Evolutionary conservation across 2,797 vertebrate genomes (phyloP).

Genomic region (Hippocampus kuda): DNA sequence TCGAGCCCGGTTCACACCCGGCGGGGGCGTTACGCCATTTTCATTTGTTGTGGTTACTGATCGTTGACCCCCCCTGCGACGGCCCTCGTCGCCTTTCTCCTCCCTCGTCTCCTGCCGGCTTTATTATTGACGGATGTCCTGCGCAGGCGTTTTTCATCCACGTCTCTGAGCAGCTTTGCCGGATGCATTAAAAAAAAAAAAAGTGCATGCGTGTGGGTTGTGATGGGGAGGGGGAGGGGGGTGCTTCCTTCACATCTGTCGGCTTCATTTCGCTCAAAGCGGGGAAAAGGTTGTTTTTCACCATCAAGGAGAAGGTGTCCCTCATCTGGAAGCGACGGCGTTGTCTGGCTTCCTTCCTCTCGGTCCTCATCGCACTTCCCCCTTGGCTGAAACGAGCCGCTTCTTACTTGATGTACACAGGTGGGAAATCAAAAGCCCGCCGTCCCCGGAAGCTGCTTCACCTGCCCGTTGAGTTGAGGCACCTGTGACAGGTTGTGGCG

Average conservation of each 20-base stretch:
- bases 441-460: too few relatives aligned
- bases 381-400: slow-evolving; percentile 25
- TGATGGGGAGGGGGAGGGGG: slow-evolving; percentile 12
- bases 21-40: slow-evolving; percentile 64
- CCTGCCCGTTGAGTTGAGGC: too few relatives aligned
- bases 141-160: slow-evolving; percentile 59
- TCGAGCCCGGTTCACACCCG: slow-evolving; percentile 3
- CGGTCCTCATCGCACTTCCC: slow-evolving; percentile 47
- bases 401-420: too few relatives aligned
- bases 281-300: slow-evolving; percentile 65
- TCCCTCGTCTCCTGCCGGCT: slow-evolving; percentile 42
- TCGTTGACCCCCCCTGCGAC: slow-evolving; percentile 28
- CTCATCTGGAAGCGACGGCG: slow-evolving; percentile 51
- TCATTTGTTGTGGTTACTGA: slow-evolving; percentile 45
- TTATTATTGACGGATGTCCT: slow-evolving; percentile 75
- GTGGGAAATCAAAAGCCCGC: too few relatives aligned
- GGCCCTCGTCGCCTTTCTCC: slow-evolving; percentile 21
- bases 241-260: slow-evolving; percentile 72
- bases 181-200: slow-evolving; percentile 52
- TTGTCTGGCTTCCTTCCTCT: slow-evolving; percentile 62
- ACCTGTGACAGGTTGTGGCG: too few relatives aligned
- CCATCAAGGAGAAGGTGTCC: slow-evolving; percentile 58
- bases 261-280: slow-evolving; percentile 55
- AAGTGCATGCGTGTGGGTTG: slow-evolving; percentile 15
- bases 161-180: slow-evolving; percentile 56